phyloP scores from a whole-genome alignment of 30 jellyfish, hydroid and myxozoan species.

The Hydractinia echinata region DNA sequence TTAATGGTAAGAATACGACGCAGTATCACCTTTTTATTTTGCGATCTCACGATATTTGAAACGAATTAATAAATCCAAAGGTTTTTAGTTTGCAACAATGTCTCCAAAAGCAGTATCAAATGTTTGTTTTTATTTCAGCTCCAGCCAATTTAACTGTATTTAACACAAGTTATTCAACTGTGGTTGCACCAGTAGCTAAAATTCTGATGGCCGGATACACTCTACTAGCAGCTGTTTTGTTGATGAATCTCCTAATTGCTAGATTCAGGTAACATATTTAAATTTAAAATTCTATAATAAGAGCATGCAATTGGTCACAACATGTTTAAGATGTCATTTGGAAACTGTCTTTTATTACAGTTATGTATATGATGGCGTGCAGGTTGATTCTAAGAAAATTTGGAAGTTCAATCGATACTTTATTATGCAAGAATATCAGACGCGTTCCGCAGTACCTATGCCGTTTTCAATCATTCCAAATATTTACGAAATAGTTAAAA shows the following conservation, averaged over 20 bases:
- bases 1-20: not conserved
- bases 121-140: not conserved
- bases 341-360: not conserved
- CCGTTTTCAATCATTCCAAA: not conserved
- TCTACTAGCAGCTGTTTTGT: not conserved
- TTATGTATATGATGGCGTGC: not conserved
- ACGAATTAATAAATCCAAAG: not conserved
- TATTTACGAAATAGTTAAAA: too few species aligned
- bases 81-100: not conserved
- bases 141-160: not conserved
- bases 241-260: constrained; percentile 1
- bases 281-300: not conserved
- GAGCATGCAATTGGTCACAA: not conserved
- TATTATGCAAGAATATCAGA: not conserved
- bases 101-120: not conserved
- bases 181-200: not conserved
- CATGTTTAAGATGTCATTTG: not conserved
- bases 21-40: not conserved
- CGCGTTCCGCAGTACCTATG: not conserved
- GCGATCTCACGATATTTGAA: not conserved
- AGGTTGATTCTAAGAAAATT: not conserved
- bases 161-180: not conserved
- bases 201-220: not conserved
- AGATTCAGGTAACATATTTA: not conserved
- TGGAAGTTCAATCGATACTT: constrained; percentile 11